A percentile compares a stretch with the other conserved stretches of the same genome.
Evolutionary conservation across 1,140 invertebrate genomes (phyloP).

Genomic region (Odontomachus brunneus): DNA sequence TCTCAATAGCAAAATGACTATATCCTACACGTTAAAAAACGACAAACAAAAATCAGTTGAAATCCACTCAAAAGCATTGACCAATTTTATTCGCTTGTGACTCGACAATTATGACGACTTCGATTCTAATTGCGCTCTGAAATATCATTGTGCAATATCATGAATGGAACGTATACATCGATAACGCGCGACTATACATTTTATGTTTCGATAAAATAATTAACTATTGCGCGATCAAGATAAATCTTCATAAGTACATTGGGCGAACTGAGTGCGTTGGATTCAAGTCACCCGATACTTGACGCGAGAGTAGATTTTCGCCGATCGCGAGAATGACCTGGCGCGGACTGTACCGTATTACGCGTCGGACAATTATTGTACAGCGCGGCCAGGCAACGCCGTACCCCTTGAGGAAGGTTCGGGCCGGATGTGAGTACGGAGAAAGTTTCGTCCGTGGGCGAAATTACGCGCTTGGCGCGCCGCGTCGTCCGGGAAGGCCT

Average conservation of each 20-base stretch:
- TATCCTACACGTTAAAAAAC: too few relatives aligned
- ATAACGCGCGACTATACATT: too few relatives aligned
- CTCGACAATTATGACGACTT: too few relatives aligned
- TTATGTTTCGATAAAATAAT: too few relatives aligned
- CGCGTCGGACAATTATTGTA: slow-evolving; percentile 77
- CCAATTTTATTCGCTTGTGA: too few relatives aligned
- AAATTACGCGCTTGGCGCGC: slow-evolving; percentile 57
- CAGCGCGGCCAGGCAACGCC: slow-evolving; percentile 73
- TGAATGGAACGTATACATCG: too few relatives aligned
- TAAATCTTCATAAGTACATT: not conserved
- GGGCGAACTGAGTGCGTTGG: not conserved
- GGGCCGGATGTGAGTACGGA: slow-evolving; percentile 75
- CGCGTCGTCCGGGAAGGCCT: slow-evolving; percentile 69
- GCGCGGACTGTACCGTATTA: slow-evolving; percentile 71
- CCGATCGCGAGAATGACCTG: slow-evolving; percentile 33
- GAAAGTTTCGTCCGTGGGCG: slow-evolving; percentile 78
- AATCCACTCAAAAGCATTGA: too few relatives aligned
- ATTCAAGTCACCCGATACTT: not conserved
- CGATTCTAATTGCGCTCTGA: too few relatives aligned
- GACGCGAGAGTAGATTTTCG: slow-evolving; percentile 11
- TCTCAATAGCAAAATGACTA: too few relatives aligned
- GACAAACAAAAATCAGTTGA: too few relatives aligned
- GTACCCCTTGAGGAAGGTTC: slow-evolving; percentile 83
- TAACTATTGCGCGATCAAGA: too few relatives aligned
- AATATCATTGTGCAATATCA: too few relatives aligned